Conservation (phyloP, 2,888 invertebrate genomes). For the Acholoe squamosa region DNA sequence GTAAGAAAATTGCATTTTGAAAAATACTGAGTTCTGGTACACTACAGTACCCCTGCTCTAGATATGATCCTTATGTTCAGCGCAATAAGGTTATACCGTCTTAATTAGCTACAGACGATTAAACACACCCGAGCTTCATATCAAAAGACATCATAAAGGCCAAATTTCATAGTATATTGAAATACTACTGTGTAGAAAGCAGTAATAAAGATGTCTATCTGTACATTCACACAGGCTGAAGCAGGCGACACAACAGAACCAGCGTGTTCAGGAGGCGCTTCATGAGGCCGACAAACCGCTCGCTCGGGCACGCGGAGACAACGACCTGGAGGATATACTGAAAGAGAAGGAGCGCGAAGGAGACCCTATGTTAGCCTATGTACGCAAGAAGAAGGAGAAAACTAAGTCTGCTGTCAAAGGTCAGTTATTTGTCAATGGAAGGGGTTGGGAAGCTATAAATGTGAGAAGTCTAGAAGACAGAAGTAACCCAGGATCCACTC, state of each 20-base stretch:
- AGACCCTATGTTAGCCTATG: slow-evolving; percentile 96
- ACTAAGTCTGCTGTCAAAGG: slow-evolving; percentile 69
- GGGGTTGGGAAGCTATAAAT: too few species aligned
- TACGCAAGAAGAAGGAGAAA: slow-evolving; percentile 87
- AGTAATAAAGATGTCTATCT: not conserved
- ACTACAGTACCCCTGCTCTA: too few species aligned
- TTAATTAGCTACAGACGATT: too few species aligned
- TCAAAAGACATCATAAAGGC: not conserved
- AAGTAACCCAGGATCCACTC: too few species aligned
- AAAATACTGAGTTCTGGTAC: too few species aligned
- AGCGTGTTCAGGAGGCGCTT: slow-evolving; percentile 88
- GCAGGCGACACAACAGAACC: slow-evolving; percentile 90
- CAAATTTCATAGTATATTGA: not conserved
- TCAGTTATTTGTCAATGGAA: too few species aligned
- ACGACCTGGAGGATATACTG: slow-evolving; percentile 91
- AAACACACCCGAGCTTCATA: too few species aligned
- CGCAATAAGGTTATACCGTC: too few species aligned
- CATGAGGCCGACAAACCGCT: slow-evolving; percentile 95
- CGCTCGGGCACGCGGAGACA: slow-evolving; percentile 94
- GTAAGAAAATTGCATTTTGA: too few species aligned
- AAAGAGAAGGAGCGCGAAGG: slow-evolving; percentile 89
- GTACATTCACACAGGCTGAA: slow-evolving; percentile 73
- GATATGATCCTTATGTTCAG: too few species aligned
- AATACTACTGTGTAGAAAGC: too few species aligned
- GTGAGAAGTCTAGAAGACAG: too few species aligned